Evolutionary conservation across 2,888 invertebrate genomes (phyloP), one percentile per base, ranked within the genome.

Genomic region (Spisula subtruncata): DNA sequence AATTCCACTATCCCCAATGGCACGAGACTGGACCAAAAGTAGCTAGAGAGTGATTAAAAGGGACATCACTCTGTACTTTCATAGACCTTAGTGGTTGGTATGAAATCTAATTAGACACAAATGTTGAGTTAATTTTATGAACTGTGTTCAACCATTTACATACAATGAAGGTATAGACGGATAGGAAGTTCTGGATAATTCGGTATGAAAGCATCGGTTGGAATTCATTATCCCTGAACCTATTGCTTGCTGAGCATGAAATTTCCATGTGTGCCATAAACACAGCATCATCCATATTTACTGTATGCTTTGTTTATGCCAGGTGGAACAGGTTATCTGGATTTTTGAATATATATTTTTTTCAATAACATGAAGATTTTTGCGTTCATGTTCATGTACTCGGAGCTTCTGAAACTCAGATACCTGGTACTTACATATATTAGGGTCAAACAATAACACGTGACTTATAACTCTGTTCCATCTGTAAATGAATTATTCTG

Each of bases 51-150:
- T 41, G 8, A 5, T 41, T 5, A 41, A 8, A 8, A 8, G 41
- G 8, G 41, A 41, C 41, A 41, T 5, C 41, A 5, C 8, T 2
- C 41, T 41, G 41, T 41, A 41, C 41, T 5, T 41, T 41, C 41
- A 41, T 41, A 41, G 8, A 41, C 41, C 41, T 41, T 5, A 41
- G 51, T 60, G 60, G 14, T 60, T 20, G 2, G n/a, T 60, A 25
- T 6, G 25, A 25, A 60, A 32, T 14, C 0, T 71, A 71, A 32
- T 71, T 71, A 71, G 1, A 32, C 32, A 71, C 71, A 71, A 71
- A 71, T 71, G 71, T 71, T 71, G 16, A 71, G 71, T 71, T 71
- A 71, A 32, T 60, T 71, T 60, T 25, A 60, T 60, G 60, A 25
- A 60, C n/a, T 25, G 10, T 60, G 20, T 20, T 60, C 1, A 60